phyloP scores from a whole-genome alignment of 2,797 vertebrate genomes.

The Sciurus carolinensis region DNA sequence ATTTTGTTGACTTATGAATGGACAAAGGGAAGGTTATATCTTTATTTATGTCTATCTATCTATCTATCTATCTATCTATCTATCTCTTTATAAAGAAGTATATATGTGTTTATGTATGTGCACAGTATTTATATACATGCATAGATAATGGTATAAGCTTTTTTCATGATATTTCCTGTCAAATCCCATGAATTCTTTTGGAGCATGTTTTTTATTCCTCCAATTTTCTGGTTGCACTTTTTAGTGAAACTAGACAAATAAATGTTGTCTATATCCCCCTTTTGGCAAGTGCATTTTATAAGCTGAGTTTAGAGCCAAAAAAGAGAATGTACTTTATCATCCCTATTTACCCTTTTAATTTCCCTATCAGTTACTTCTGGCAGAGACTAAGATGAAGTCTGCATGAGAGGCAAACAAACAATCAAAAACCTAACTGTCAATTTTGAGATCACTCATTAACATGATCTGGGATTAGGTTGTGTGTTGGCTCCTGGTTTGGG shows the following conservation, averaged over 20 bases:
- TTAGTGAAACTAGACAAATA: slow-evolving; percentile 54
- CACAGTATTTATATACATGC: background rate
- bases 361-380: background rate
- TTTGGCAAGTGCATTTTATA: slow-evolving; percentile 18
- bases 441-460: background rate
- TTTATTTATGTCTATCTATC: background rate
- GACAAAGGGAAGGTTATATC: background rate
- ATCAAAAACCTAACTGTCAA: background rate
- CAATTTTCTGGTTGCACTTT: background rate
- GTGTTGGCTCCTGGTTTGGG: background rate
- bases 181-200: slow-evolving; percentile 10
- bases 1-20: background rate
- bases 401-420: background rate
- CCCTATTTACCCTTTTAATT: background rate
- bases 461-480: background rate
- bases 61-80: background rate
- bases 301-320: background rate
- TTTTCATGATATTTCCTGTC: background rate
- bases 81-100: too few species aligned
- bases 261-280: background rate
- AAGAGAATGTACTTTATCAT: background rate
- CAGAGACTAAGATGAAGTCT: background rate
- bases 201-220: background rate
- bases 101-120: background rate
- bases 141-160: background rate